Conservation (phyloP, 1,140 invertebrate species). For the Choristoneura fumiferana region DNA sequence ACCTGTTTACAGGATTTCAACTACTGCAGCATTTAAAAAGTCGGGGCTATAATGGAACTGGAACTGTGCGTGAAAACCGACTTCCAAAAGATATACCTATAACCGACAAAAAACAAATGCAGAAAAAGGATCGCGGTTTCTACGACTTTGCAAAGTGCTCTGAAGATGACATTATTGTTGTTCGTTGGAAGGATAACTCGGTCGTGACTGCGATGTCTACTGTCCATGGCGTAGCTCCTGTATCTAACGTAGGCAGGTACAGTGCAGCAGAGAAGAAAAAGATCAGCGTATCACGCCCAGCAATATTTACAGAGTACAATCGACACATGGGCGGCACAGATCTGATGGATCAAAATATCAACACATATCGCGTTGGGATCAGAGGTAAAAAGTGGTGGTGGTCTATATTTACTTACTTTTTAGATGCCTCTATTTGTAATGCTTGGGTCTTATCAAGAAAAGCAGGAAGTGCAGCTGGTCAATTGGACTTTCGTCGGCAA, state of each 20-base stretch:
- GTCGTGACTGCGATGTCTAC: background rate
- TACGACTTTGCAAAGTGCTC: background rate
- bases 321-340: background rate
- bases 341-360: background rate
- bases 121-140: background rate
- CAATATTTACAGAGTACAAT: background rate
- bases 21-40: background rate
- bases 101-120: slow-evolving; percentile 4
- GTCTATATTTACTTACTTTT: too few relatives aligned
- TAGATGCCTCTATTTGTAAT: too few relatives aligned
- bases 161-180: slow-evolving; percentile 1
- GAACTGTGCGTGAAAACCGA: slow-evolving; percentile 10
- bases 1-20: slow-evolving; percentile 2
- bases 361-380: too few relatives aligned
- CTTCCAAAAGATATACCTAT: slow-evolving; percentile 8
- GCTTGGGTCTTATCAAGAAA: too few relatives aligned
- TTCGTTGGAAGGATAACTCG: slow-evolving; percentile 11
- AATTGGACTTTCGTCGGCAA: too few relatives aligned
- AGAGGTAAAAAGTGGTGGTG: too few relatives aligned
- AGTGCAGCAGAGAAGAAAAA: too few relatives aligned
- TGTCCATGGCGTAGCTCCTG: background rate
- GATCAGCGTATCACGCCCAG: background rate
- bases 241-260: background rate
- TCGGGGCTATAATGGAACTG: slow-evolving; percentile 1
- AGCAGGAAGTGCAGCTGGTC: too few relatives aligned